Conservation (phyloP, 1,140 invertebrate genomes). For the Tribolium castaneum region DNA sequence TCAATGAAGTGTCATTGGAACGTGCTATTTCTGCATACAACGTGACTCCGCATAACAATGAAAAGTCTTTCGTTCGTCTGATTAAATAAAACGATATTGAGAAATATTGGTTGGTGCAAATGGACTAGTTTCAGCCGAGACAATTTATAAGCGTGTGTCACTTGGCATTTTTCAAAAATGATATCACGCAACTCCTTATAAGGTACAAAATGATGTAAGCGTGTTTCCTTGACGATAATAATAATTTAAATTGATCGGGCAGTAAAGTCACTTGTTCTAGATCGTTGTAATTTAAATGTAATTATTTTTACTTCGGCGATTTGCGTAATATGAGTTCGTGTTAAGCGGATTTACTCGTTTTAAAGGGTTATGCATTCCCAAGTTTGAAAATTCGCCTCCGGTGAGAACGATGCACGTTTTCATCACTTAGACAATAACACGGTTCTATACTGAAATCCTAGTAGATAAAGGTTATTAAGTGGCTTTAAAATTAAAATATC, state of each 20-base stretch:
- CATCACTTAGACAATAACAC: constrained; percentile 8
- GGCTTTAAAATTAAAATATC: constrained; percentile 11
- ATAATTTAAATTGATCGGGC: constrained; percentile 30
- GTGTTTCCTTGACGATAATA: neutral
- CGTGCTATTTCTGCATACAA: constrained; percentile 19
- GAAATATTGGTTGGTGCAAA: neutral
- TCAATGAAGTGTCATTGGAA: constrained; percentile 17
- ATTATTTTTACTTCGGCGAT: constrained; percentile 5
- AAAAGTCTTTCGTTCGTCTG: neutral
- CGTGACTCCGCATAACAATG: constrained; percentile 15
- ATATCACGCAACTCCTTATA: constrained; percentile 22
- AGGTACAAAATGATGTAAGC: constrained; percentile 19
- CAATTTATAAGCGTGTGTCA: constrained; percentile 16
- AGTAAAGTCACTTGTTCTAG: constrained; percentile 1
- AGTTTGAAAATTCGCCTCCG: constrained; percentile 8
- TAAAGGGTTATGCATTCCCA: neutral
- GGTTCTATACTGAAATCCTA: constrained; percentile 7
- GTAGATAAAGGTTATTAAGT: constrained; percentile 6
- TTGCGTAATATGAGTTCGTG: neutral
- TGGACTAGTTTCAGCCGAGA: neutral
- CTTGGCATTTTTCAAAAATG: constrained; percentile 35
- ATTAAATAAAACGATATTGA: constrained; percentile 13
- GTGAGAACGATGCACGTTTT: constrained; percentile 5
- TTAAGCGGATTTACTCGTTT: constrained; percentile 16
- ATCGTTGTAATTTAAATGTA: constrained; percentile 19